phyloP scores from a whole-genome alignment of 2,888 invertebrate genomes.

The Mactromeris polynyma region DNA sequence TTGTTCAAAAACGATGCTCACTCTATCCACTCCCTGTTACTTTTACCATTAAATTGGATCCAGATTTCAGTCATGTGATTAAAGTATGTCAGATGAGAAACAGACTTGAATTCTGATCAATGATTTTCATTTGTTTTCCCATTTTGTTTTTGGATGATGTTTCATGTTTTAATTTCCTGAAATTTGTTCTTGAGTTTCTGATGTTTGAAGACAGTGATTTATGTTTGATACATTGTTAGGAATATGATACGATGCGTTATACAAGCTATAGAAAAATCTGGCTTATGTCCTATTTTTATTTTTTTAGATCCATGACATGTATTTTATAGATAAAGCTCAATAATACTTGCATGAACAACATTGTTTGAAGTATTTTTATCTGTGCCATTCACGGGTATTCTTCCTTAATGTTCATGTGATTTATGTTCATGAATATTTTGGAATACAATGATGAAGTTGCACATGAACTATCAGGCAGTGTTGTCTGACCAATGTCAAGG shows the following conservation, averaged over 20 bases:
- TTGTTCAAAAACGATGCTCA: neutral
- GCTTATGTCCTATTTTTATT: neutral
- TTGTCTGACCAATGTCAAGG: too few species aligned
- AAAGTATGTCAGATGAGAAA: neutral
- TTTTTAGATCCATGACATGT: neutral
- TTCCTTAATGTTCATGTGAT: neutral
- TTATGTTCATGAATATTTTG: too few species aligned
- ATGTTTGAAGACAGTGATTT: neutral
- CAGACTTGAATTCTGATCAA: neutral
- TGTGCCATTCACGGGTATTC: neutral
- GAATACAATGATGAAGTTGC: neutral
- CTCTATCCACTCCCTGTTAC: neutral
- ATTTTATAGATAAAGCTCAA: neutral
- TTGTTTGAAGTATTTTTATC: neutral
- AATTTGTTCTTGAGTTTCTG: neutral
- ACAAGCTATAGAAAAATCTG: neutral
- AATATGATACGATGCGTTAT: neutral
- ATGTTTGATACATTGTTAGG: neutral
- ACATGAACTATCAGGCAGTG: too few species aligned
- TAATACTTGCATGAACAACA: neutral
- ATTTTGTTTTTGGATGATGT: neutral
- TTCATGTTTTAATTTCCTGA: neutral
- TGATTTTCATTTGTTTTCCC: conserved; percentile 10
- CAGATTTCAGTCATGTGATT: neutral
- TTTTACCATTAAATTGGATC: neutral